Evolutionary conservation across 2,113 vertebrate genomes (phyloP).

Genomic region (Eublepharis macularius): DNA sequence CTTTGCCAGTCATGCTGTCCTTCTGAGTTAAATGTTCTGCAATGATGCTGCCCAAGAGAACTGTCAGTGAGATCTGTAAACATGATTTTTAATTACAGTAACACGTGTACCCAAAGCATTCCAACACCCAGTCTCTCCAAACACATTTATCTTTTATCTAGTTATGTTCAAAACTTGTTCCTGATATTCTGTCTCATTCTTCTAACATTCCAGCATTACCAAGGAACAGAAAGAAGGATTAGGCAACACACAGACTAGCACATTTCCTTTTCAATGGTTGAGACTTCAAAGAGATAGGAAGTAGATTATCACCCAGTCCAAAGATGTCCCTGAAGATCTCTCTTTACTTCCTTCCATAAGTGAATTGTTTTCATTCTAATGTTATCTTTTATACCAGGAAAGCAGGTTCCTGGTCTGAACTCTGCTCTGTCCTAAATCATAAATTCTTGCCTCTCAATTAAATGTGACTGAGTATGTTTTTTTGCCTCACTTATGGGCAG

Average conservation of each 20-base stretch:
- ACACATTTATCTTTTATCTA: background rate
- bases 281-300: background rate
- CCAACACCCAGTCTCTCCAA: background rate
- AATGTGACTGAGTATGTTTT: background rate
- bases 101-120: background rate
- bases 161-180: background rate
- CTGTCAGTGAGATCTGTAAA: constrained; percentile 68
- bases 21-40: constrained; percentile 82
- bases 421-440: background rate
- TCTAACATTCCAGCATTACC: background rate
- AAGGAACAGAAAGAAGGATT: background rate
- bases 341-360: background rate
- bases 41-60: constrained; percentile 72
- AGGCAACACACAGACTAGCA: background rate
- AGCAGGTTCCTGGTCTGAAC: background rate
- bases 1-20: constrained; percentile 79
- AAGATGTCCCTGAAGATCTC: background rate
- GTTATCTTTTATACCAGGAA: background rate
- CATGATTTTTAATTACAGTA: constrained; percentile 32
- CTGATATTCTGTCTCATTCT: background rate
- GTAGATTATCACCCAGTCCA: background rate
- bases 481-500: too few species aligned
- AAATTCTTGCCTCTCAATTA: too few species aligned
- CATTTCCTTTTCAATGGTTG: background rate
- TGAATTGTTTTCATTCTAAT: background rate